phyloP scores from a whole-genome alignment of 2,888 invertebrate genomes.

The Caenorhabditis doughertyi region DNA sequence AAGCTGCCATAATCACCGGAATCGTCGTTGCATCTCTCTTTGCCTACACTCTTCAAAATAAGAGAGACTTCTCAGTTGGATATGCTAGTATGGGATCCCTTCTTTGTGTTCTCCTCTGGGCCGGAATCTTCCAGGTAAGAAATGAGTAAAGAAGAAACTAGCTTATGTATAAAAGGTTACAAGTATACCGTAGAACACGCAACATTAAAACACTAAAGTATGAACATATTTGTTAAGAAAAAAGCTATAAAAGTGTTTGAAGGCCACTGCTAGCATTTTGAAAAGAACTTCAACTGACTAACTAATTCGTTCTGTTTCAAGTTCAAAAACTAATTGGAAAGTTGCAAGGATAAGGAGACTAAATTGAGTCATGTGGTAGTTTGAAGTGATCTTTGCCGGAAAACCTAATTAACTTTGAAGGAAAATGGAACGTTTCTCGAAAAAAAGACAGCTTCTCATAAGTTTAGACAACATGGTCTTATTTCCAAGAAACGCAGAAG shows the following conservation, averaged over 20 bases:
- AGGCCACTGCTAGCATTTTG: too few species aligned
- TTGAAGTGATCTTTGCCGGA: too few species aligned
- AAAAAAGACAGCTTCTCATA: too few species aligned
- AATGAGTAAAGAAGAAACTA: too few species aligned
- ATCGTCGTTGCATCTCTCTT: constrained; percentile 86
- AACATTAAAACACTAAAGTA: too few species aligned
- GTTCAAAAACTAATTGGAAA: constrained; percentile 24
- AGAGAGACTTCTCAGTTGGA: constrained; percentile 90
- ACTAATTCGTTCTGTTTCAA: neutral
- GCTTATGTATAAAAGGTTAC: too few species aligned
- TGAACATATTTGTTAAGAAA: too few species aligned
- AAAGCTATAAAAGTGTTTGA: too few species aligned
- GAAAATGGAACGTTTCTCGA: neutral
- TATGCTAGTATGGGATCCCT: constrained; percentile 84
- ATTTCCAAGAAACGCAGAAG: too few species aligned
- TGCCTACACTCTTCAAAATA: constrained; percentile 91
- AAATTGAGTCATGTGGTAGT: neutral
- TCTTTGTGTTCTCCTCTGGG: constrained; percentile 86
- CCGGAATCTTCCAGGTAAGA: constrained; percentile 86
- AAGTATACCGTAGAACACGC: too few species aligned
- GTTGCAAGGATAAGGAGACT: neutral
- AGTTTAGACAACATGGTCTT: too few species aligned
- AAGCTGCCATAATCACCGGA: constrained; percentile 89
- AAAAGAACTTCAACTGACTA: neutral
- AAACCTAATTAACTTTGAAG: too few species aligned